Base-by-base conservation (phyloP, 2,888 invertebrate genomes). In the Dynastes maya region DNA sequence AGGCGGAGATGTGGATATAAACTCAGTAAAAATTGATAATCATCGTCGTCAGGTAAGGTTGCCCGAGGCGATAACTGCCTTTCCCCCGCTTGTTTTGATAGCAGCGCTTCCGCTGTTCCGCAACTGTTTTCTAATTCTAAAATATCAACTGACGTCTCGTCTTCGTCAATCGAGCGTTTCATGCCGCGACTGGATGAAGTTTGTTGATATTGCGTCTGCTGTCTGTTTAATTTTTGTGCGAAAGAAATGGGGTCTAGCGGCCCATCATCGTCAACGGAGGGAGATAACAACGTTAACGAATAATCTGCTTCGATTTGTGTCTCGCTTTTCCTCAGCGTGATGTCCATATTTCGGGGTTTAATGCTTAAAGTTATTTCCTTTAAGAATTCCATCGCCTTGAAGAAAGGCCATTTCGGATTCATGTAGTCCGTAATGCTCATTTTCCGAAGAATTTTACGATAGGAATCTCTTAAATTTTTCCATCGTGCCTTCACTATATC, bases 401-500 rank as follows among this genome's bases (percentile, higher is more conserved):
- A 84, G 76, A 83, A 84, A 29, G 80, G 81, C 83, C 84, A 83
- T 74, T 80, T 83, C 40, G 82, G 79, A 40, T 76, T 64, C 27
- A 67, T 76, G 11, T 58, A 49, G n/a, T 82, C 81, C n/a, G 75
- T 3, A 49, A 65, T 68, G 37, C 77, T 77, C 16, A 79, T 75
- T 75, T 82, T 83, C 6, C 82, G 65, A 9, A 83, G 67, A 51
- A 83, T 77, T 74, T 82, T 83, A 29, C 83, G 77, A 72, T 83
- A 83, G 6, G 84, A 80, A 77, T 84, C 86, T 83, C 86, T 87
- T 85, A 88, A 86, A 83, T 84, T 84, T 64, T 83, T 84, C 84
- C 88, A 89, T 87, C 89, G 88, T 86, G 89, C 88, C 87, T 89
- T 88, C 87, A 89, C 87, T 85, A 86, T 87, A 86, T 89, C 89